Conservation (phyloP, 2,797 vertebrate genomes). For the Coregonus suidteri region DNA sequence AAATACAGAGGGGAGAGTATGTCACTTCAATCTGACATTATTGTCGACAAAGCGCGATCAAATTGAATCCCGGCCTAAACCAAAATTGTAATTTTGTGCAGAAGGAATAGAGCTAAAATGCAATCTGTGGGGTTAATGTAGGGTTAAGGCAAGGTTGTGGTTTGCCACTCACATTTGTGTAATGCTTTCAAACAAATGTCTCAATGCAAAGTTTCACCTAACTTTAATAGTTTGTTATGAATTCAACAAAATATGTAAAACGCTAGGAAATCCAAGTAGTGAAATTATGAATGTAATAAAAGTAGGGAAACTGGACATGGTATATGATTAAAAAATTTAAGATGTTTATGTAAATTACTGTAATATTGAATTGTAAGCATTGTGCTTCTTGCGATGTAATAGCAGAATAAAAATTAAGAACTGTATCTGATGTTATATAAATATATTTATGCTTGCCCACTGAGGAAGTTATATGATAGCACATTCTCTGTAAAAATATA, state of each 20-base stretch:
- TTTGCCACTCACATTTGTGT: no score
- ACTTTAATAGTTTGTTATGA: no score
- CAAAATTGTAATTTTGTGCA: no score
- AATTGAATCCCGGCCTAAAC: no score
- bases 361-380: constrained; percentile 38
- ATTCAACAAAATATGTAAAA: constrained; percentile 31
- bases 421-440: constrained; percentile 1
- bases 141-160: no score
- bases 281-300: constrained; percentile 62
- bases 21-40: no score
- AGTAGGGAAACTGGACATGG: constrained; percentile 32
- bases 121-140: no score
- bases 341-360: constrained; percentile 20
- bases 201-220: no score
- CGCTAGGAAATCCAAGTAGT: constrained; percentile 22
- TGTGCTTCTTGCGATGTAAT: constrained; percentile 47
- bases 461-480: constrained; percentile 5
- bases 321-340: constrained; percentile 45
- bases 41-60: no score
- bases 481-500: constrained; percentile 10
- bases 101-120: no score
- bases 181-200: no score
- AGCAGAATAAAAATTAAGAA: constrained; percentile 16
- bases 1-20: no score
- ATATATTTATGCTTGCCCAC: constrained; percentile 23